phyloP scores from a whole-genome alignment of 2,113 vertebrate species.

The Aegithalos caudatus region DNA sequence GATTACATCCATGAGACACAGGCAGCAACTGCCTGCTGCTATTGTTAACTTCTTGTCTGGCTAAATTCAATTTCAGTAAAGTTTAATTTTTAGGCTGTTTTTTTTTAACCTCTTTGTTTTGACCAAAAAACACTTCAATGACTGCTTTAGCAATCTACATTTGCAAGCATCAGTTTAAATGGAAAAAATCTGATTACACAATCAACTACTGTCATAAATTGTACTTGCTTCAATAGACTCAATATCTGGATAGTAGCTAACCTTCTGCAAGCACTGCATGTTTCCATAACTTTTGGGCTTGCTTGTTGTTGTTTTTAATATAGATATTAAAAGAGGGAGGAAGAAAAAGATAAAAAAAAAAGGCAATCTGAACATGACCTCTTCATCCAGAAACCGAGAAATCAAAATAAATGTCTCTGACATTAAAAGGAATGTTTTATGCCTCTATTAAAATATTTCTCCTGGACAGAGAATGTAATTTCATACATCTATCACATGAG shows the following conservation, averaged over 20 bases:
- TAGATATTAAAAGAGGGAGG: rapidly evolving
- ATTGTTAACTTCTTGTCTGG: not conserved
- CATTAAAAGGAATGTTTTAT: not conserved
- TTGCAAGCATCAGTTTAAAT: not conserved
- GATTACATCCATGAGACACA: not conserved
- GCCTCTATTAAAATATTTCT: not conserved
- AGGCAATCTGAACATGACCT: rapidly evolving
- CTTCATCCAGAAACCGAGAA: not conserved
- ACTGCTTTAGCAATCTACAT: not conserved
- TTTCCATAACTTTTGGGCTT: not conserved
- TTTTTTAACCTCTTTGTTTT: not conserved
- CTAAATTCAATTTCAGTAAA: not conserved
- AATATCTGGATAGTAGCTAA: not conserved
- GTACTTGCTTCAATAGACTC: not conserved
- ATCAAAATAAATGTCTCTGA: not conserved
- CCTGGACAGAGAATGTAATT: not conserved
- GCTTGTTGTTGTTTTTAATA: no score
- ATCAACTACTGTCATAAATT: not conserved
- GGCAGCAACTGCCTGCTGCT: not conserved
- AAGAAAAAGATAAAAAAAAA: not conserved
- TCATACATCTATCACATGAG: not conserved
- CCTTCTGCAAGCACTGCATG: not conserved
- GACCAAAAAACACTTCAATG: not conserved
- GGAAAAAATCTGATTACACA: not conserved
- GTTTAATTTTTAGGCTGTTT: not conserved